These are phyloP conservation scores for Rhopilema esculentum DNA, from an alignment of 30 jellyfish, hydroid and myxozoan genomes.

Conservation along the genomic window DNA sequence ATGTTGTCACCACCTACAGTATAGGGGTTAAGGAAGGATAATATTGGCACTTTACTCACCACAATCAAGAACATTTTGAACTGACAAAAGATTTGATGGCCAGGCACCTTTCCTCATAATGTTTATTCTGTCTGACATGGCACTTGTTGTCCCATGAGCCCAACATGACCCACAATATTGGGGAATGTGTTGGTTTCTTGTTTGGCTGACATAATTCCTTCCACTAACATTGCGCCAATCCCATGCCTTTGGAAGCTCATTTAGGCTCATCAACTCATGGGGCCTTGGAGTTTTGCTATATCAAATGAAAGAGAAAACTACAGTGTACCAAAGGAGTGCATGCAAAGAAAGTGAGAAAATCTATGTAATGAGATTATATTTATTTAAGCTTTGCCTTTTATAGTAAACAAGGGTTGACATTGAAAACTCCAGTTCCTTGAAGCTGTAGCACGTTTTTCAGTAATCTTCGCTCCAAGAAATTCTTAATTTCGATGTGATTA, in stretches of 20 bases:
- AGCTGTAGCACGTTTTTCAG: no score
- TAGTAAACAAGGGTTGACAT: no score
- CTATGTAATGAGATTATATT: no score
- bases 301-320: background rate
- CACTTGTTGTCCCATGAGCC: conserved; percentile 99
- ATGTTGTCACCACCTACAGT: no score
- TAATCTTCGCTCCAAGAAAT: no score
- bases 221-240: conserved; percentile 96
- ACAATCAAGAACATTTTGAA: conserved; percentile 93
- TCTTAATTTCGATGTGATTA: no score
- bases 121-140: conserved; percentile 93
- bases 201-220: conserved; percentile 73
- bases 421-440: no score
- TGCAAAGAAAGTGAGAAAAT: no score
- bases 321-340: no score
- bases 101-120: conserved; percentile 86
- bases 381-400: no score
- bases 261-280: conserved; percentile 62
- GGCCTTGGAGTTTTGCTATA: conserved; percentile 73
- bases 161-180: conserved; percentile 99
- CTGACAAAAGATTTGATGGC: conserved; percentile 93
- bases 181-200: conserved; percentile 96
- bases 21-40: background rate
- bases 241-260: conserved; percentile 74
- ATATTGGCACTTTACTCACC: conserved; percentile 57